Evolutionary conservation across 2,113 vertebrate species (phyloP).

Genomic region (Ellobius talpinus): DNA sequence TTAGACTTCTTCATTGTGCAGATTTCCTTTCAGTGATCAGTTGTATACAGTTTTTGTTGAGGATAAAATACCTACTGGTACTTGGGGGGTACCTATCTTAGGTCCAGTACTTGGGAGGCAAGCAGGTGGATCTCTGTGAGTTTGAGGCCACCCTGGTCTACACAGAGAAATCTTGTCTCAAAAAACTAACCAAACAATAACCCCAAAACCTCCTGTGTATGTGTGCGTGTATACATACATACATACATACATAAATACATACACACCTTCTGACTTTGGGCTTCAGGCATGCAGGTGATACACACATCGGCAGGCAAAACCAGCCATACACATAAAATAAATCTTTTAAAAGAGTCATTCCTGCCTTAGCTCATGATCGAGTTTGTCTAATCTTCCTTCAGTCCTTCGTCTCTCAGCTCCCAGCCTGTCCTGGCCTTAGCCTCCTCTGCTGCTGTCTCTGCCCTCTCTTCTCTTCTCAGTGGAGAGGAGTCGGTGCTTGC

Average conservation of each 20-base stretch:
- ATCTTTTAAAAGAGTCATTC: neutral
- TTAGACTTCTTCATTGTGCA: neutral
- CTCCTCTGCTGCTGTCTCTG: neutral
- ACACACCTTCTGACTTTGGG: neutral
- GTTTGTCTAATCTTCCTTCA: conserved; percentile 18
- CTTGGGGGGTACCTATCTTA: too few species aligned
- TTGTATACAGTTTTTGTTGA: conserved; percentile 44
- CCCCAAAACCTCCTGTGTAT: neutral
- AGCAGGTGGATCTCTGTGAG: neutral
- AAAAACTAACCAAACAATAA: neutral
- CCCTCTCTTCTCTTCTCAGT: neutral
- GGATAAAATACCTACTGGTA: neutral
- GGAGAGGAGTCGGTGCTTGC: neutral
- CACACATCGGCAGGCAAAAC: neutral
- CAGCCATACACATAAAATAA: neutral
- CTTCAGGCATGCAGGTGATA: too few species aligned
- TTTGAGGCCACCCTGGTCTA: neutral
- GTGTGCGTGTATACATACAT: neutral
- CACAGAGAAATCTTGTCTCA: neutral
- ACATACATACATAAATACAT: neutral
- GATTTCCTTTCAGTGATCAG: neutral
- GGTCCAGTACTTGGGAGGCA: neutral
- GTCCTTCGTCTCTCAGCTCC: neutral
- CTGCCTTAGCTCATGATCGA: neutral
- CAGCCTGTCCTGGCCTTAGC: neutral